phyloP scores from a whole-genome alignment of 1,140 invertebrate genomes.

The Macrocentrus cingulum region DNA sequence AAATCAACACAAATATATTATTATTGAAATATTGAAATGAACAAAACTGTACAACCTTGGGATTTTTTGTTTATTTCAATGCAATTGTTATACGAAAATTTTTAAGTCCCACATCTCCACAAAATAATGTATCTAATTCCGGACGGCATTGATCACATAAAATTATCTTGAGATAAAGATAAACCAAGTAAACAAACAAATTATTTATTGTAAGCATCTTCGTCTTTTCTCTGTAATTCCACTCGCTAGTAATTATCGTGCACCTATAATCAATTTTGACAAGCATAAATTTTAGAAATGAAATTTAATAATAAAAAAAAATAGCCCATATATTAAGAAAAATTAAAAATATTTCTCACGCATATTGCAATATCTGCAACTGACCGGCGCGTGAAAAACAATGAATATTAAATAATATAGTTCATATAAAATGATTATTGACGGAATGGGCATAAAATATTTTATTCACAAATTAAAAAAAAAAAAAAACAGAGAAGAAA shows the following conservation, averaged over 20 bases:
- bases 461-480: constrained; percentile 33
- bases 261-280: constrained; percentile 10
- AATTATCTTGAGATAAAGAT: neutral
- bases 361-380: neutral
- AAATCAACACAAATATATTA: too few relatives aligned
- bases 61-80: too few relatives aligned
- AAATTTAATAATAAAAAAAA: constrained; percentile 13
- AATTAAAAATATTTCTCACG: constrained; percentile 1
- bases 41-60: too few relatives aligned
- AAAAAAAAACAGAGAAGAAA: neutral
- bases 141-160: neutral
- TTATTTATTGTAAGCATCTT: neutral
- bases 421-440: constrained; percentile 14
- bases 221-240: constrained; percentile 11
- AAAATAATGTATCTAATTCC: too few relatives aligned
- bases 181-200: too few relatives aligned
- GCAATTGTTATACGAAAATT: too few relatives aligned
- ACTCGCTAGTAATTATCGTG: constrained; percentile 16
- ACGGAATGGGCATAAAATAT: constrained; percentile 34
- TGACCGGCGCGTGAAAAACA: constrained; percentile 17
- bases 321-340: constrained; percentile 1
- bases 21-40: too few relatives aligned
- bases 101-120: too few relatives aligned
- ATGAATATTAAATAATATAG: constrained; percentile 26
- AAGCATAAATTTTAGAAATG: constrained; percentile 26